phyloP scores from a whole-genome alignment of 2,888 invertebrate species.

The Ephialtes manifestator region DNA sequence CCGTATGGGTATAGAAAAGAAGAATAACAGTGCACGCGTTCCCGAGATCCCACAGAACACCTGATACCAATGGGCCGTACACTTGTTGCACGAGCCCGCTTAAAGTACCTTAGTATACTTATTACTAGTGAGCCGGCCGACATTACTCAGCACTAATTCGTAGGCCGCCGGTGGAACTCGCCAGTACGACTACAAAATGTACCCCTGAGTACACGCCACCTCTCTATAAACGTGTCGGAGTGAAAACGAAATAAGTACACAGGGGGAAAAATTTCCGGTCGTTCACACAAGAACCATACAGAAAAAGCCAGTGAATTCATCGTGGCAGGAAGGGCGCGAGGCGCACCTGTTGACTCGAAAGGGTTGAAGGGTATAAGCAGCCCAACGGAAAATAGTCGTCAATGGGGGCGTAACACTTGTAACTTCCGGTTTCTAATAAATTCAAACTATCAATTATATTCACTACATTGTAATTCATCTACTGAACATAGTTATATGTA shows the following conservation, averaged over 20 bases:
- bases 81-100: slow-evolving; percentile 77
- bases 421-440: slow-evolving; percentile 52
- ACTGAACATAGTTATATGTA: not conserved
- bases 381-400: slow-evolving; percentile 59
- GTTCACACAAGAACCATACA: slow-evolving; percentile 24
- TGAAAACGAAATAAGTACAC: slow-evolving; percentile 10
- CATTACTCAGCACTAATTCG: slow-evolving; percentile 77
- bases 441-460: slow-evolving; percentile 32
- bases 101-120: slow-evolving; percentile 11
- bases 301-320: not conserved
- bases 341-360: slow-evolving; percentile 66
- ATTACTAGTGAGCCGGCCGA: slow-evolving; percentile 48
- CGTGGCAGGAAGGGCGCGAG: slow-evolving; percentile 30
- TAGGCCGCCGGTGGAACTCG: slow-evolving; percentile 3
- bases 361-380: slow-evolving; percentile 53
- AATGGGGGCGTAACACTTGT: slow-evolving; percentile 65
- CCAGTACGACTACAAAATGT: slow-evolving; percentile 13
- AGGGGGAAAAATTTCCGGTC: slow-evolving; percentile 62
- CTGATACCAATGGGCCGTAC: slow-evolving; percentile 76
- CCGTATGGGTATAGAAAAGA: slow-evolving; percentile 19
- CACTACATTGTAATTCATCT: slow-evolving; percentile 11
- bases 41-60: slow-evolving; percentile 67
- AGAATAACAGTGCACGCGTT: not conserved
- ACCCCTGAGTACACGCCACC: slow-evolving; percentile 70
- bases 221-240: slow-evolving; percentile 74